Conservation (phyloP, 2,113 vertebrate species). For the Ellobius talpinus region DNA sequence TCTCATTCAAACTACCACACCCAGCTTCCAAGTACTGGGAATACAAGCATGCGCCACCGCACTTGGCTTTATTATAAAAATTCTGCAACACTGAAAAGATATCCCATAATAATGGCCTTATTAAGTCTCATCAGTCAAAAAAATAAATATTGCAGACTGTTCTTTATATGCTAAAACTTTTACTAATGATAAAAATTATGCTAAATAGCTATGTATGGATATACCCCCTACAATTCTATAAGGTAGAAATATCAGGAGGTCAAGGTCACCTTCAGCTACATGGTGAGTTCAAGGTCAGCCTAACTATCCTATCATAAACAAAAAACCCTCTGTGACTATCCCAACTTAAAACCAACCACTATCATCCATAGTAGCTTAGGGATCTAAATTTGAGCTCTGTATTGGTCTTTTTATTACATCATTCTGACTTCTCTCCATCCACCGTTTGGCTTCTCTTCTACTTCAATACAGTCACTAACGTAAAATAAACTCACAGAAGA, state of each 20-base stretch:
- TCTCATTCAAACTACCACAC: neutral
- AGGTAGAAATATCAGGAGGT: neutral
- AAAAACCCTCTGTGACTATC: neutral
- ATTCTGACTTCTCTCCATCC: neutral
- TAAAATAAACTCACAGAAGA: neutral
- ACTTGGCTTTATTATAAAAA: neutral
- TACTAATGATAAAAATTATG: slow-evolving; percentile 23
- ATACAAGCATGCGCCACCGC: neutral
- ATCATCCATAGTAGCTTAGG: neutral
- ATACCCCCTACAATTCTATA: neutral
- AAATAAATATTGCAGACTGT: neutral
- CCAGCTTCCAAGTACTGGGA: neutral
- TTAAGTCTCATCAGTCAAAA: neutral
- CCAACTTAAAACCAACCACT: neutral
- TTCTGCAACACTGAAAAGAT: neutral
- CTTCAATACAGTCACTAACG: neutral
- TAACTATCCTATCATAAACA: neutral
- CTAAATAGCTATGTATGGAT: too few species aligned
- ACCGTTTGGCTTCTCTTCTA: neutral
- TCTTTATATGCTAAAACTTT: neutral
- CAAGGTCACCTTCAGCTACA: neutral
- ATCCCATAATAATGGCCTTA: neutral
- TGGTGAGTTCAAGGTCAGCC: neutral
- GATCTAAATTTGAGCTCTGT: neutral
- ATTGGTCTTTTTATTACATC: neutral